Evolutionary conservation across 2,797 vertebrate genomes (phyloP).

Genomic region (Onychomys arenicola): DNA sequence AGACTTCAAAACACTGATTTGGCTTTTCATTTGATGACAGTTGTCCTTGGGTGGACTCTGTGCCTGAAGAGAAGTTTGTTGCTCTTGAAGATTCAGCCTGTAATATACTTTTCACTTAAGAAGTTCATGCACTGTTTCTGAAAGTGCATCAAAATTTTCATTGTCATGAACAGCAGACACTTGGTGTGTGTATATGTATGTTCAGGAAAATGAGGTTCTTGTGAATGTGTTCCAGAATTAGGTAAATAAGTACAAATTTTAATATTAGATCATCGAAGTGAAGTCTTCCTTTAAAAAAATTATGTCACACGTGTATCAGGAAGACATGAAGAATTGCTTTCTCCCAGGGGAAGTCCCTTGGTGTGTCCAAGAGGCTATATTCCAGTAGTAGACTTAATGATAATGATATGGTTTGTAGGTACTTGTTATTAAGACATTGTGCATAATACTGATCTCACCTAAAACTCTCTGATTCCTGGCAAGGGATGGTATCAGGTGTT

Average conservation of each 20-base stretch:
- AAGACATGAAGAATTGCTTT: background rate
- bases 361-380: background rate
- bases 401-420: background rate
- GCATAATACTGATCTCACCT: background rate
- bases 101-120: background rate
- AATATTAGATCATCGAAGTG: background rate
- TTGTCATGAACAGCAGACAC: background rate
- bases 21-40: background rate
- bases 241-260: background rate
- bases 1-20: background rate
- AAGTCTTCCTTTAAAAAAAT: background rate
- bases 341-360: constrained; percentile 45
- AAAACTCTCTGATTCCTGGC: background rate
- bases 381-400: background rate
- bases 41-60: background rate
- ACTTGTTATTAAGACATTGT: background rate
- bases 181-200: background rate
- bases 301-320: background rate
- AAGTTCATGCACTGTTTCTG: background rate
- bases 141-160: background rate
- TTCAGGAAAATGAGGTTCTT: background rate
- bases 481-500: background rate
- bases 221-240: background rate
- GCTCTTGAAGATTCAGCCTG: background rate
- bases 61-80: background rate